Conservation (phyloP, 1,140 invertebrate genomes). For the Micrasema longulum region DNA sequence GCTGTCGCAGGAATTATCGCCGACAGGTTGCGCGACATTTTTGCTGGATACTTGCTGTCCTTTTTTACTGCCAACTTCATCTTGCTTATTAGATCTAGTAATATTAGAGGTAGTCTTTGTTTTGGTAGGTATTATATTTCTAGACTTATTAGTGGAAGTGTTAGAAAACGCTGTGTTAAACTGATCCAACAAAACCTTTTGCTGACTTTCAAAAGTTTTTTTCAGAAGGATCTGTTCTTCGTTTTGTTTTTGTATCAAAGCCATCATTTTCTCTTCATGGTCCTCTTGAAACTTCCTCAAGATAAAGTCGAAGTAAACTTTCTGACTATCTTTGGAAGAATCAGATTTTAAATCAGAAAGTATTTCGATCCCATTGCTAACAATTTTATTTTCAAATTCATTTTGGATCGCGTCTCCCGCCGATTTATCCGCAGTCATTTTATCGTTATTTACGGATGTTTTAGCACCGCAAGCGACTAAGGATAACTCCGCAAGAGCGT, state of each 20-base stretch:
- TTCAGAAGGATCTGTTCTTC: conserved; percentile 70
- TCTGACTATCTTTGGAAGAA: conserved; percentile 54
- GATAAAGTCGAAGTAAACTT: conserved; percentile 61
- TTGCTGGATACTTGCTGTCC: background rate
- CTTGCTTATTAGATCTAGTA: conserved; percentile 14
- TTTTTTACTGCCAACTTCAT: background rate
- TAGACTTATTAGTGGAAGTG: background rate
- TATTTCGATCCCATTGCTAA: conserved; percentile 27
- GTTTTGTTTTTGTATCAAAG: conserved; percentile 70
- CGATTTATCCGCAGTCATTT: background rate
- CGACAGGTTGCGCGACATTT: conserved; percentile 5
- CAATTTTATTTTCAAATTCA: conserved; percentile 41
- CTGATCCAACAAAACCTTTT: conserved; percentile 68
- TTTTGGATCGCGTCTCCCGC: conserved; percentile 7
- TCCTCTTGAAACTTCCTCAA: conserved; percentile 71
- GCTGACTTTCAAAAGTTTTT: conserved; percentile 72
- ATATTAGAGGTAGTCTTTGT: background rate
- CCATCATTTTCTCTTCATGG: conserved; percentile 71
- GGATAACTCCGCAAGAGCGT: conserved; percentile 1
- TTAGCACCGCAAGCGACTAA: background rate
- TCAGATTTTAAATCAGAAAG: conserved; percentile 42
- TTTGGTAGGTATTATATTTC: no score
- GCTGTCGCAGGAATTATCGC: conserved; percentile 40
- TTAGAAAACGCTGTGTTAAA: conserved; percentile 64
- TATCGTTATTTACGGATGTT: no score